Conservation (phyloP, 2,888 invertebrate species). For the Tridacna crocea region DNA sequence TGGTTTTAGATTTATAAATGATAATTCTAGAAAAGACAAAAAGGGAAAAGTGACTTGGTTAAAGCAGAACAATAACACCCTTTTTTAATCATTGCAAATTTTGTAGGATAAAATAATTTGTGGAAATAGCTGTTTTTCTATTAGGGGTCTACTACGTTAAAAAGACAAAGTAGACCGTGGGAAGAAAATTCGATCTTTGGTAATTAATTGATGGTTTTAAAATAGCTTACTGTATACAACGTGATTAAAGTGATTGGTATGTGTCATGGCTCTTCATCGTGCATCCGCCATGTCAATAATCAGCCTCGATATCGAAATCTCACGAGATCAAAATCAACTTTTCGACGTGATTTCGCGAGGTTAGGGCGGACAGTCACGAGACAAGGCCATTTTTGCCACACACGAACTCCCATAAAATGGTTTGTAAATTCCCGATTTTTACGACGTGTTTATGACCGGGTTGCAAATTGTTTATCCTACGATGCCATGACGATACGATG, state of each 20-base stretch:
- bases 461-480: slow-evolving; percentile 10
- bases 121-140: too few relatives aligned
- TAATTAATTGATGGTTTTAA: not conserved
- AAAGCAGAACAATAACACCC: too few relatives aligned
- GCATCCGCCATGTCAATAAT: slow-evolving; percentile 17
- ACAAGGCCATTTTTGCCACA: slow-evolving; percentile 25
- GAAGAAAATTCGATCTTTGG: too few relatives aligned
- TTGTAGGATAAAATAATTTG: too few relatives aligned
- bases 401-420: slow-evolving; percentile 12
- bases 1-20: too few relatives aligned
- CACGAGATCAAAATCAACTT: slow-evolving; percentile 24
- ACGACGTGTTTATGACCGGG: slow-evolving; percentile 12
- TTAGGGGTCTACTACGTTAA: too few relatives aligned
- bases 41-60: too few relatives aligned
- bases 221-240: not conserved
- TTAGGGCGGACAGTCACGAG: slow-evolving; percentile 19
- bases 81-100: too few relatives aligned
- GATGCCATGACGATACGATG: slow-evolving; percentile 18
- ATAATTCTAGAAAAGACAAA: too few relatives aligned
- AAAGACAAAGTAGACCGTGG: too few relatives aligned
- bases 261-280: slow-evolving; percentile 23
- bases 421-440: not conserved
- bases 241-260: slow-evolving; percentile 21
- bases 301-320: slow-evolving; percentile 16
- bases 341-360: slow-evolving; percentile 12